phyloP scores from a whole-genome alignment of 2,113 vertebrate genomes.

The Vulpes ferrilata region DNA sequence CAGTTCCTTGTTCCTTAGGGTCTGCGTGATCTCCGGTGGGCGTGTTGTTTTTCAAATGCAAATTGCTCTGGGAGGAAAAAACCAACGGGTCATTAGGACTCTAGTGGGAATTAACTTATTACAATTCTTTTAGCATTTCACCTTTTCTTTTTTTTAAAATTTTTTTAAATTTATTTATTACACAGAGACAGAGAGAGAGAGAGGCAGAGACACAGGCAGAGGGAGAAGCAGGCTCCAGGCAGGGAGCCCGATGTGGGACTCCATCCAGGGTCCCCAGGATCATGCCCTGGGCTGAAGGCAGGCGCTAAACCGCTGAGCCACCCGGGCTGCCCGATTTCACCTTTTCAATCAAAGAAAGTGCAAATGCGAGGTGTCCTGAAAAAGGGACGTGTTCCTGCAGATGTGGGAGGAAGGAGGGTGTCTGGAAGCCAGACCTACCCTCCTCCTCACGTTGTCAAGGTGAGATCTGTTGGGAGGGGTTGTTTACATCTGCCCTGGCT shows the following conservation, averaged over 20 bases:
- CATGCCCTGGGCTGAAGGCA: too few species aligned
- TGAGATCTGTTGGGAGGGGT: neutral
- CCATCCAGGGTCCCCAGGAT: too few species aligned
- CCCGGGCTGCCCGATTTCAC: neutral
- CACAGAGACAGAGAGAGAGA: too few species aligned
- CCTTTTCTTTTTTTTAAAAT: too few species aligned
- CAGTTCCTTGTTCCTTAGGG: neutral
- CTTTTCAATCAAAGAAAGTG: neutral
- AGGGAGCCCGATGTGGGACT: too few species aligned
- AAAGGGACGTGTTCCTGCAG: accelerated
- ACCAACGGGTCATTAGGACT: neutral
- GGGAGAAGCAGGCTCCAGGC: too few species aligned
- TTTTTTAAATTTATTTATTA: too few species aligned
- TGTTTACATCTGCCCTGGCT: neutral
- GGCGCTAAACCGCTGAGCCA: too few species aligned
- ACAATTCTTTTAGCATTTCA: too few species aligned
- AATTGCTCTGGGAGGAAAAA: neutral
- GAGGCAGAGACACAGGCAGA: too few species aligned
- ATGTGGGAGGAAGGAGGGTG: neutral
- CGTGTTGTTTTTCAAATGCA: neutral
- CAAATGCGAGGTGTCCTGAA: neutral
- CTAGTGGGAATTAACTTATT: neutral
- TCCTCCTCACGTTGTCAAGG: accelerated
- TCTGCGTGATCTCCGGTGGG: too few species aligned
- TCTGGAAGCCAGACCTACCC: neutral